Conservation (phyloP, 2,113 vertebrate genomes). For the Pelmatolapia mariae region DNA sequence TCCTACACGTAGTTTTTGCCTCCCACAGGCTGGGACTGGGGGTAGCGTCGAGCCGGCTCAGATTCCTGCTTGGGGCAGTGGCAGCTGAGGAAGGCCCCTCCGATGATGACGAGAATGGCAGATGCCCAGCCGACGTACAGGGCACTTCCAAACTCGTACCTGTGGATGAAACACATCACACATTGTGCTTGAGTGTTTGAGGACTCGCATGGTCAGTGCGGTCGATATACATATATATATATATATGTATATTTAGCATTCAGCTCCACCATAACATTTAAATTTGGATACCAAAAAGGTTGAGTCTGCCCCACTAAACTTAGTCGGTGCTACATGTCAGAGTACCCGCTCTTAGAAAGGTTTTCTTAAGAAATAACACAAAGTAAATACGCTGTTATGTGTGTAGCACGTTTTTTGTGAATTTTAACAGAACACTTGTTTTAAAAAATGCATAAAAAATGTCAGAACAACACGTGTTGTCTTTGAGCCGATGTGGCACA, state of each 20-base stretch:
- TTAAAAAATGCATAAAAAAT: neutral
- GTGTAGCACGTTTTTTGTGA: neutral
- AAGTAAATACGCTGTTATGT: neutral
- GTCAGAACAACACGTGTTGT: neutral
- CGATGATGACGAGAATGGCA: constrained; percentile 78
- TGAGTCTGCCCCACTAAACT: neutral
- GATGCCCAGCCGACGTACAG: constrained; percentile 91
- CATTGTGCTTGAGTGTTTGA: neutral
- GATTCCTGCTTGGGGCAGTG: constrained; percentile 72
- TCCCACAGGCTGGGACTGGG: constrained; percentile 68
- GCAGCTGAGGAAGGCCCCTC: constrained; percentile 87
- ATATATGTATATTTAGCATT: neutral
- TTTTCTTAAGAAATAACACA: neutral
- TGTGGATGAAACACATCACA: constrained; percentile 31
- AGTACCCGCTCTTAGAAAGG: neutral
- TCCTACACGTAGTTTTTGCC: constrained; percentile 81
- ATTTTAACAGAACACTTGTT: neutral
- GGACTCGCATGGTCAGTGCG: neutral
- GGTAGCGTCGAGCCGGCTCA: constrained; percentile 71
- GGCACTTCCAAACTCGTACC: constrained; percentile 92
- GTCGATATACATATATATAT: no score
- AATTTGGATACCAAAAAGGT: neutral
- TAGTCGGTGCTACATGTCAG: neutral
- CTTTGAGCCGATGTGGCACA: neutral
- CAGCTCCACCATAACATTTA: neutral